Conservation (phyloP, 2,888 invertebrate species). For the Eumacrocentrus americanus region DNA sequence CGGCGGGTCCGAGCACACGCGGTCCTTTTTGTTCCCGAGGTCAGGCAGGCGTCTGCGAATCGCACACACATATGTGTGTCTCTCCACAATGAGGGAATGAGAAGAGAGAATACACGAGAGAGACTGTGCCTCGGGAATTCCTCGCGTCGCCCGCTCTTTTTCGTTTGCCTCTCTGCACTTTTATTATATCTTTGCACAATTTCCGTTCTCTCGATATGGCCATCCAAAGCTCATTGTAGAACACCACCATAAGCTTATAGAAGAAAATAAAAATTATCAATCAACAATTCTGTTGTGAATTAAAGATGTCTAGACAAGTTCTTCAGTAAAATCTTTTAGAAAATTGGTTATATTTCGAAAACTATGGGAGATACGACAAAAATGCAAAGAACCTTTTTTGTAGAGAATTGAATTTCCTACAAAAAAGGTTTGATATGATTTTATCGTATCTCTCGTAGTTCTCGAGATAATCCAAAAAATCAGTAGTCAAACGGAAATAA, state of each 20-base stretch:
- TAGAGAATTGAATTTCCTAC: too few relatives aligned
- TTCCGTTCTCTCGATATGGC: too few relatives aligned
- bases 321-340: too few relatives aligned
- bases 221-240: background rate
- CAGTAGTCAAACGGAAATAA: too few relatives aligned
- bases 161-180: background rate
- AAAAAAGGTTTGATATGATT: too few relatives aligned
- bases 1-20: slow-evolving; percentile 28
- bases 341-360: too few relatives aligned
- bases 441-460: too few relatives aligned
- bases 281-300: too few relatives aligned
- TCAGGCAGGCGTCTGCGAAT: slow-evolving; percentile 40
- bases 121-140: slow-evolving; percentile 11
- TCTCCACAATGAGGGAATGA: background rate
- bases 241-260: background rate
- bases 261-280: background rate
- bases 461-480: too few relatives aligned
- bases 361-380: too few relatives aligned
- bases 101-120: slow-evolving; percentile 4
- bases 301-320: too few relatives aligned
- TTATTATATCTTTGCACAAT: background rate
- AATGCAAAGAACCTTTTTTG: too few relatives aligned
- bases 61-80: slow-evolving; percentile 29
- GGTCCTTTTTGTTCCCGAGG: slow-evolving; percentile 39
- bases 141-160: slow-evolving; percentile 1